Percentiles rank a stretch among this genome's conserved stretches.
phyloP scores from a whole-genome alignment of 2,888 invertebrate species.

The Brachyopa scutellaris region DNA sequence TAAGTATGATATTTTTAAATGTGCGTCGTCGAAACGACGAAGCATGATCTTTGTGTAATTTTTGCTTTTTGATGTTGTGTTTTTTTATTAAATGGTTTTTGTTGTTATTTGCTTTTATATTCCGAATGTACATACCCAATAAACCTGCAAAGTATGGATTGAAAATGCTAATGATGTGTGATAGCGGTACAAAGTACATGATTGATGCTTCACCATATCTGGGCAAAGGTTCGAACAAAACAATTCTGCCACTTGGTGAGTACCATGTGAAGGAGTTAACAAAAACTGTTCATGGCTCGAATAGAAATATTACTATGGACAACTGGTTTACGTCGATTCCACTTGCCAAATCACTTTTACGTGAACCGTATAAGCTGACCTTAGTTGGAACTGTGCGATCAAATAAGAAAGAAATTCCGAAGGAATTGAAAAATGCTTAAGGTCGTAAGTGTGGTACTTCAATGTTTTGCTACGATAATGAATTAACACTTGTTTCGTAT shows the following conservation, averaged over 20 bases:
- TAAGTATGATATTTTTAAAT: too few species aligned
- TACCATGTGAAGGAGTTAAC: conserved; percentile 15
- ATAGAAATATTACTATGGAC: not conserved
- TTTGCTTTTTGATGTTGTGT: not conserved
- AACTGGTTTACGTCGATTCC: not conserved
- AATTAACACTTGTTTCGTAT: conserved; percentile 16
- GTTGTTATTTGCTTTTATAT: too few species aligned
- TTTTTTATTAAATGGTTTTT: not conserved
- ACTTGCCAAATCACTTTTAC: not conserved
- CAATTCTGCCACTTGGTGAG: conserved; percentile 28
- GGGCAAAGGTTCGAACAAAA: not conserved
- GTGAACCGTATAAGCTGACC: not conserved
- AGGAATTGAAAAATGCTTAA: not conserved
- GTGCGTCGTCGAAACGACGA: too few species aligned
- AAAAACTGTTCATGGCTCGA: not conserved
- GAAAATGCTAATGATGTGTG: conserved; percentile 55
- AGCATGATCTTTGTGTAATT: not conserved
- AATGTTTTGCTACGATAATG: not conserved
- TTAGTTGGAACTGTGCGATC: not conserved
- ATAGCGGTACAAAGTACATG: conserved; percentile 56
- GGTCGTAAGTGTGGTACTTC: not conserved
- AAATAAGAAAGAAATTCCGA: not conserved
- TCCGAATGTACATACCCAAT: conserved; percentile 37
- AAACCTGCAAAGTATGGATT: conserved; percentile 53
- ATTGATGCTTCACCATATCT: conserved; percentile 1